These are phyloP conservation scores for Tolmerus cingulatus DNA, from an alignment of 2,888 invertebrate species.

Conservation along the genomic window DNA sequence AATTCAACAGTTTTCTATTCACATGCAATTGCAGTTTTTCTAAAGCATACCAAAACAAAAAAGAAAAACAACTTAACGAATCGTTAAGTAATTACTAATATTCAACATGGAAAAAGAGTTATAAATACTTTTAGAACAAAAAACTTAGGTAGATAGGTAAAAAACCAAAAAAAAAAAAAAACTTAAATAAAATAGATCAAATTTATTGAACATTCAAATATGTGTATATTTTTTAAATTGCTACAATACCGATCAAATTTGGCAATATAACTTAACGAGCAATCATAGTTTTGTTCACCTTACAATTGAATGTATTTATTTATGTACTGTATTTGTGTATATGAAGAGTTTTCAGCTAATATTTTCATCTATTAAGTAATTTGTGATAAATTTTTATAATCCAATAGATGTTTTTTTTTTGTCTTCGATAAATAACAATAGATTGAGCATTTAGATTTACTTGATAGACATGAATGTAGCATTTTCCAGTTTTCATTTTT, in stretches of 20 bases:
- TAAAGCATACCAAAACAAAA: neutral
- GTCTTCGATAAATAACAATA: neutral
- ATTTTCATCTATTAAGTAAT: conserved; percentile 3
- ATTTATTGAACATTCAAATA: neutral
- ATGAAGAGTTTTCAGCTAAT: conserved; percentile 4
- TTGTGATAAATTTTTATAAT: conserved; percentile 1
- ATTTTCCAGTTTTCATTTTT: neutral
- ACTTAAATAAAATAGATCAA: neutral
- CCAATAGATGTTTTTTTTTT: neutral
- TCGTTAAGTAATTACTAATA: conserved; percentile 1
- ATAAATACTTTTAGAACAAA: conserved; percentile 20
- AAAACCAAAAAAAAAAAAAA: neutral
- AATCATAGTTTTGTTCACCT: conserved; percentile 12
- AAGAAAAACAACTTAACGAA: conserved; percentile 8
- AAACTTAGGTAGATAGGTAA: conserved; percentile 7
- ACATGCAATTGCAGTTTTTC: neutral
- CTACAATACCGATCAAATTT: neutral
- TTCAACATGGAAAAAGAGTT: neutral
- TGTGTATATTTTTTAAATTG: conserved; percentile 1
- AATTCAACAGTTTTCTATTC: neutral
- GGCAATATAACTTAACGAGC: conserved; percentile 5
- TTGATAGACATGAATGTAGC: conserved; percentile 1
- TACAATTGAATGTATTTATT: neutral
- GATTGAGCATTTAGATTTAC: neutral
- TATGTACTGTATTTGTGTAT: conserved; percentile 19